Percentiles rank a stretch among this genome's conserved stretches.
phyloP scores from a whole-genome alignment of 2,797 vertebrate genomes.

The Dendrocincla tyrannina region DNA sequence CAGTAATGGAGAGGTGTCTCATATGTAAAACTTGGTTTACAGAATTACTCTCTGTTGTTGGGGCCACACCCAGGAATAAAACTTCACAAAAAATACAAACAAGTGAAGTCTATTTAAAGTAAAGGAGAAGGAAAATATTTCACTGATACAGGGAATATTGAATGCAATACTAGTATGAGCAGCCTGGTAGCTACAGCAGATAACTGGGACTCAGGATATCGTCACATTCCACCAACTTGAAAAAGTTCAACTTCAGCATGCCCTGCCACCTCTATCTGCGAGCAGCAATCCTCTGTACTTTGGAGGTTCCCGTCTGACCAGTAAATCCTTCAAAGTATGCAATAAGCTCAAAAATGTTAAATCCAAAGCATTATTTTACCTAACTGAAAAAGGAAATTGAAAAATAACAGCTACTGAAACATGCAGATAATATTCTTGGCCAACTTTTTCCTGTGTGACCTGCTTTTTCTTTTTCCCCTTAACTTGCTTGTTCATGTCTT shows the following conservation, averaged over 20 bases:
- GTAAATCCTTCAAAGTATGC: background rate
- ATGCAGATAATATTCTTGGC: background rate
- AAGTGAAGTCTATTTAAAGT: background rate
- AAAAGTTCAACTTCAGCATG: background rate
- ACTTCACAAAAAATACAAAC: background rate
- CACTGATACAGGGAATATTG: background rate
- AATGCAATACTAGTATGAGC: background rate
- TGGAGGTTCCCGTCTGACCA: background rate
- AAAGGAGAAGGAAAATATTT: background rate
- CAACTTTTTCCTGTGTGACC: background rate
- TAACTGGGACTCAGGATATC: background rate
- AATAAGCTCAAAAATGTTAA: background rate
- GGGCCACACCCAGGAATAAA: background rate
- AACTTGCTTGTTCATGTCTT: background rate
- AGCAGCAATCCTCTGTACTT: background rate
- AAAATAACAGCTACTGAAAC: background rate
- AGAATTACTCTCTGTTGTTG: background rate
- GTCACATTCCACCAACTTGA: background rate
- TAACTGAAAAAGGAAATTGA: background rate
- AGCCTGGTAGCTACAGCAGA: background rate
- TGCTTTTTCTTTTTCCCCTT: background rate
- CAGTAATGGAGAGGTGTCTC: background rate
- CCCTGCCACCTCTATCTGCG: background rate
- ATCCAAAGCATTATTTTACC: background rate
- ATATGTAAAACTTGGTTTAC: background rate